A percentile compares a stretch with the other conserved stretches of the same genome.
Conservation (phyloP, 2,888 invertebrate species). For the Andricus curvator region DNA sequence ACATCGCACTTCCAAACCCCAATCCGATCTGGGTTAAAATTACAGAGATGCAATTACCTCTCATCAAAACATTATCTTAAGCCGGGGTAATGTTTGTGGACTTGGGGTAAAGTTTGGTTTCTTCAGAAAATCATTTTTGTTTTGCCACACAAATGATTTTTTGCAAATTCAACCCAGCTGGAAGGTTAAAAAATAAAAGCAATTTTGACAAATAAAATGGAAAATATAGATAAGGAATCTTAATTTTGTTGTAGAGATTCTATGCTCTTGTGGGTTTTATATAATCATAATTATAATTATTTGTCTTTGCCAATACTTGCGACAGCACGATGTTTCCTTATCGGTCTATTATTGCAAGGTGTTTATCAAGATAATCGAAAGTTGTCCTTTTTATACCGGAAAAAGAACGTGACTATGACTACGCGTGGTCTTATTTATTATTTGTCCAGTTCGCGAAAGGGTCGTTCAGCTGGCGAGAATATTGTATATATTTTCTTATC, state of each 20-base stretch:
- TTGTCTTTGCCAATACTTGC: neutral
- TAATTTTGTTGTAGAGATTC: neutral
- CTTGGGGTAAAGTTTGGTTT: neutral
- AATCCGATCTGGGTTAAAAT: neutral
- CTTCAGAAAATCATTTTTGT: neutral
- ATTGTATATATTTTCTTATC: conserved; percentile 31
- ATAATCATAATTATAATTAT: neutral
- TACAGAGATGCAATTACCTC: neutral
- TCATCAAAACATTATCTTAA: neutral
- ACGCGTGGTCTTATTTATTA: conserved; percentile 16
- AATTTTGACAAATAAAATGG: too few relatives aligned
- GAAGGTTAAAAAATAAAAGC: too few relatives aligned
- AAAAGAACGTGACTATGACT: conserved; percentile 29
- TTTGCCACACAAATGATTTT: neutral
- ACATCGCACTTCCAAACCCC: neutral
- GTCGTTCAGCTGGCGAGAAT: conserved; percentile 32
- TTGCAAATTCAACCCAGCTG: too few relatives aligned
- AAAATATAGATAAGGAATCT: neutral
- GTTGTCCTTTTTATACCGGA: neutral
- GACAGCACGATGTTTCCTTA: conserved; percentile 17
- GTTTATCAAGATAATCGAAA: conserved; percentile 24
- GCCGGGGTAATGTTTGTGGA: too few relatives aligned
- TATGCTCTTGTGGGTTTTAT: neutral
- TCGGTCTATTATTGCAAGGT: neutral
- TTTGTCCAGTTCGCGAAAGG: conserved; percentile 21